Percentiles rank a stretch among this genome's conserved stretches.
phyloP scores from a whole-genome alignment of 2,797 vertebrate species.

The Diplodus puntazzo region DNA sequence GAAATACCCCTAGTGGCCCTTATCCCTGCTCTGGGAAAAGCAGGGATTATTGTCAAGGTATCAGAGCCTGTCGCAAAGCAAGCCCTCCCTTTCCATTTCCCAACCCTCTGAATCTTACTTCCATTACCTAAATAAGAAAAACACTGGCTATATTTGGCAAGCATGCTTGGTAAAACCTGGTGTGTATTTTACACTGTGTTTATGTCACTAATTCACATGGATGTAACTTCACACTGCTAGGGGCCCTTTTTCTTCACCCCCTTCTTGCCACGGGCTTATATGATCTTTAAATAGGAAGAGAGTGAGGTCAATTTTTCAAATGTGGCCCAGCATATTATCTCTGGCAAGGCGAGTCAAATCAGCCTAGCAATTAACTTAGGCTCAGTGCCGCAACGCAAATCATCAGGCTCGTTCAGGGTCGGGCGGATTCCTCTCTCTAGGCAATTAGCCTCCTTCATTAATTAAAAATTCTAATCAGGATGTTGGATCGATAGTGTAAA shows the following conservation, averaged over 20 bases:
- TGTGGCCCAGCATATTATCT: slow-evolving; percentile 74
- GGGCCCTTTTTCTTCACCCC: slow-evolving; percentile 29
- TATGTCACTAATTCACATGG: slow-evolving; percentile 56
- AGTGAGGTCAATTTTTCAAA: slow-evolving; percentile 75
- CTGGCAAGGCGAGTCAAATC: slow-evolving; percentile 76
- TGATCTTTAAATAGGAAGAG: slow-evolving; percentile 77
- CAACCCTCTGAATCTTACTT: slow-evolving; percentile 59
- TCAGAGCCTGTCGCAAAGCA: slow-evolving; percentile 63
- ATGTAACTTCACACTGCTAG: slow-evolving; percentile 52
- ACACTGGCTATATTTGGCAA: slow-evolving; percentile 52
- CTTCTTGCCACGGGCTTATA: slow-evolving; percentile 51
- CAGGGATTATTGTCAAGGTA: slow-evolving; percentile 79
- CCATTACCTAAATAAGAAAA: slow-evolving; percentile 71
- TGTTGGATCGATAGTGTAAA: slow-evolving; percentile 81
- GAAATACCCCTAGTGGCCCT: slow-evolving; percentile 79
- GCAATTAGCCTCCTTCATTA: slow-evolving; percentile 85
- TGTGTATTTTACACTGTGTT: slow-evolving; percentile 61
- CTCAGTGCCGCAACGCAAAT: slow-evolving; percentile 79
- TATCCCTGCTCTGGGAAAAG: slow-evolving; percentile 72
- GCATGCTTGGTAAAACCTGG: slow-evolving; percentile 39
- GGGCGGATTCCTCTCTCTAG: slow-evolving; percentile 76
- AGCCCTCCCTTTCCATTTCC: slow-evolving; percentile 60
- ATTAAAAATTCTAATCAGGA: slow-evolving; percentile 87
- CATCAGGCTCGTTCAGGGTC: slow-evolving; percentile 74
- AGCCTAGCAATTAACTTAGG: slow-evolving; percentile 80